Conservation (phyloP, 2,888 invertebrate species). For the Philereme vetulata region DNA sequence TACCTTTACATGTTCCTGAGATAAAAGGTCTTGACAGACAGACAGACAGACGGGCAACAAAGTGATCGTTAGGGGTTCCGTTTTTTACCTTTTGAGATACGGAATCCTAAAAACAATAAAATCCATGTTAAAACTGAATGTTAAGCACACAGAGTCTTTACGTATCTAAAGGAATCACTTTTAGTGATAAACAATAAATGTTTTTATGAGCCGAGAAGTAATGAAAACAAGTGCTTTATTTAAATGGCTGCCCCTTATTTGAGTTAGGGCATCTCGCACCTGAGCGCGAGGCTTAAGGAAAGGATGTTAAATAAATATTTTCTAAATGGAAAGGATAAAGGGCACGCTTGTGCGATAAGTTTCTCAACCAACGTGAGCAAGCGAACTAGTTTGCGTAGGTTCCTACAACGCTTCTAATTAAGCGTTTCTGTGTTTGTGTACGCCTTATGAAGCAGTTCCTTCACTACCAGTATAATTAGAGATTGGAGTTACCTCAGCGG, state of each 20-base stretch:
- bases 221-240: constrained; percentile 73
- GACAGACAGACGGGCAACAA: no score
- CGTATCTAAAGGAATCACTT: constrained; percentile 11
- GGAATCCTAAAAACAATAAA: no score
- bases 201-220: constrained; percentile 52
- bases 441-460: constrained; percentile 4
- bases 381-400: constrained; percentile 67
- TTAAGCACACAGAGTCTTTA: neutral
- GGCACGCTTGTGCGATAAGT: constrained; percentile 74
- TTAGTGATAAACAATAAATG: constrained; percentile 42
- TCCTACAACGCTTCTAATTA: constrained; percentile 69
- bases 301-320: constrained; percentile 81
- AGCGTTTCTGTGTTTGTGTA: constrained; percentile 49
- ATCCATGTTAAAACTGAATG: neutral
- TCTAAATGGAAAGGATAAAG: constrained; percentile 76
- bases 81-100: no score
- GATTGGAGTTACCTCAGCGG: neutral
- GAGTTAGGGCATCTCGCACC: constrained; percentile 77
- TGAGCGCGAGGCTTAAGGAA: constrained; percentile 75
- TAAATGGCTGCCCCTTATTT: constrained; percentile 75
- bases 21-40: no score
- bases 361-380: constrained; percentile 63
- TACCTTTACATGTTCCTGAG: no score
- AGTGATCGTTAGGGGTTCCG: no score
- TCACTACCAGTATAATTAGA: neutral